A percentile compares a stretch with the other conserved stretches of the same genome.
phyloP scores from a whole-genome alignment of 2,797 vertebrate genomes.

The Chaetophractus vellerosus region DNA sequence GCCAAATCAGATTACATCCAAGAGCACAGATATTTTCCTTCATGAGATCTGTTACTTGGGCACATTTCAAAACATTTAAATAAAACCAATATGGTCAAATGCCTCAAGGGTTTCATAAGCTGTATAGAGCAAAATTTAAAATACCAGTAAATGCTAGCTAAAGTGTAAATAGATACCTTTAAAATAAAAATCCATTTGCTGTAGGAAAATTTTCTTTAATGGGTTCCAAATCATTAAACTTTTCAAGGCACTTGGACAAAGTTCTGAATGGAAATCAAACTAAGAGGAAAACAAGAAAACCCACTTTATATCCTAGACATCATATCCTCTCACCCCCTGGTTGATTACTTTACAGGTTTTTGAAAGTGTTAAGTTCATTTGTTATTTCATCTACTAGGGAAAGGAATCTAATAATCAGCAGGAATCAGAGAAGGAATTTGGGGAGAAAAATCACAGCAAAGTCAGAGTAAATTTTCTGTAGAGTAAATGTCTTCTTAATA shows the following conservation, averaged over 20 bases:
- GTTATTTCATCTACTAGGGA: conserved; percentile 52
- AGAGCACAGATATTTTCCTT: neutral
- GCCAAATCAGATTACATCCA: neutral
- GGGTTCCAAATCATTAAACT: conserved; percentile 74
- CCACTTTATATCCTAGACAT: neutral
- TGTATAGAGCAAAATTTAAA: conserved; percentile 68
- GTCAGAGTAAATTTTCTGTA: conserved; percentile 78
- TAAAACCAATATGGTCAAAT: neutral
- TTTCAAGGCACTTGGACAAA: conserved; percentile 84
- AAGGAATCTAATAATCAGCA: conserved; percentile 49
- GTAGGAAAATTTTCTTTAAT: conserved; percentile 31
- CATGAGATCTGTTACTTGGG: neutral
- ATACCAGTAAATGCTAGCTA: conserved; percentile 63
- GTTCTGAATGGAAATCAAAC: conserved; percentile 70
- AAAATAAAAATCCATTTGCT: conserved; percentile 79
- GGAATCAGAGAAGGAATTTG: conserved; percentile 27
- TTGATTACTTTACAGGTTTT: conserved; percentile 65
- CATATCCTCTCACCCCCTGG: neutral
- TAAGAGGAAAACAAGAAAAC: conserved; percentile 55
- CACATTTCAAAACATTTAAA: neutral
- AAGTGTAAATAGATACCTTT: conserved; percentile 75
- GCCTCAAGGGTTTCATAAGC: neutral
- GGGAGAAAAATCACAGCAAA: conserved; percentile 71
- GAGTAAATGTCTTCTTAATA: conserved; percentile 66
- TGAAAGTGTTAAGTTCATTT: conserved; percentile 65